Evolutionary conservation across 2,888 invertebrate species (phyloP).

Genomic region (Smittia sp.): DNA sequence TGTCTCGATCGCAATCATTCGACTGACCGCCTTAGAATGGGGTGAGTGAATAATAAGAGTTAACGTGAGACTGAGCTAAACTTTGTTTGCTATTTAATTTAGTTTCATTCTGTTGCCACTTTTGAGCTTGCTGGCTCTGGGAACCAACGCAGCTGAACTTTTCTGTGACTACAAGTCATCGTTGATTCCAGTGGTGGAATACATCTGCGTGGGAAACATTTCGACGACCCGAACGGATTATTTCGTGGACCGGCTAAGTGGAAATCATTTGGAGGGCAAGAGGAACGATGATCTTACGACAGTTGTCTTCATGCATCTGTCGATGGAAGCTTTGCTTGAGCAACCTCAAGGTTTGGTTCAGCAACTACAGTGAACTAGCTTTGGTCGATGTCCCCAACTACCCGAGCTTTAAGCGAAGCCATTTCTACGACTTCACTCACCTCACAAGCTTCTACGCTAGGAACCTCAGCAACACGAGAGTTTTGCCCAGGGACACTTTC

Average conservation of each 20-base stretch:
- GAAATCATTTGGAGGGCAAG: neutral
- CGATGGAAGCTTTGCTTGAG: neutral
- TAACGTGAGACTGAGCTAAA: too few species aligned
- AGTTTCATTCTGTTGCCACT: too few species aligned
- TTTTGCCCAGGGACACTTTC: neutral
- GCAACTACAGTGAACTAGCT: neutral
- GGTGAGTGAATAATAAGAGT: too few species aligned
- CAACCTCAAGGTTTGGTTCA: neutral
- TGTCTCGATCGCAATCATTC: too few species aligned
- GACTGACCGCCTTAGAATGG: too few species aligned
- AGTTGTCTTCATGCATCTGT: neutral
- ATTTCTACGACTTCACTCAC: neutral
- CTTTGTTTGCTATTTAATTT: too few species aligned
- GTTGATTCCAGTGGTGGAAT: neutral
- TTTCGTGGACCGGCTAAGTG: neutral
- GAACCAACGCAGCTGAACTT: neutral
- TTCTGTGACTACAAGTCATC: neutral
- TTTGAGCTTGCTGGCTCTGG: too few species aligned
- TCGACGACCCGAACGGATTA: neutral
- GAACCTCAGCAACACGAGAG: neutral
- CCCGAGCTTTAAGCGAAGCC: neutral
- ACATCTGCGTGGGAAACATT: neutral
- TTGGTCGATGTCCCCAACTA: neutral
- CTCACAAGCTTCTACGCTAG: neutral
- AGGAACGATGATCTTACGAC: neutral